Base-by-base conservation (phyloP, 2,888 invertebrate species). In the Mythimna pallens region DNA sequence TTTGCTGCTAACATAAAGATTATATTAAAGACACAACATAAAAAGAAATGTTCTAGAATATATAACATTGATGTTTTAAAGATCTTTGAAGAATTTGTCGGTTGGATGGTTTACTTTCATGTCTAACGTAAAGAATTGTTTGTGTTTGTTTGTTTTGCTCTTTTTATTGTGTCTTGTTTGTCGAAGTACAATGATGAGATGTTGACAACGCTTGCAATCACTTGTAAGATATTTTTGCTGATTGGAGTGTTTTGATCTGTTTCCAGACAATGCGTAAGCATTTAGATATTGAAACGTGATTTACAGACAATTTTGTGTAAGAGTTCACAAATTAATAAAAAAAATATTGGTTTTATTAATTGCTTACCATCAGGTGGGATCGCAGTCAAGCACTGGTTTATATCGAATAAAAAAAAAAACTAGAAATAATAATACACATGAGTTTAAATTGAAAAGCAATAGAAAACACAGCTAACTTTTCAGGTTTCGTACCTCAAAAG, bases 41-140 rank as follows among this genome's bases (percentile, higher is more conserved):
- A 8, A 62, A 61, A 50, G 30, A 59, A 25, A 5, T 70, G n/a
- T 25, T 63, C 7, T 17, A 34, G 61, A 43, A 25, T 4, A 65
- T 30, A 62, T 36, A 40, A 52, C 40, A 76, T 69, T 65, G 55
- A 80, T 80, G 67, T 70, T 64, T 68, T 59, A 71, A 76, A 57
- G 58, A 68, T 73, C 67, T 84, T 84, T 81, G 81, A 77, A 63
- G 70, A 84, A 70, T 81, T 70, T 73, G 3, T 58, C 70, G 47
- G 70, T 30, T 68, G 58, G 43, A 64, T 47, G 65, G 36, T 36
- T 72, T 64, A 55, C 81, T 83, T 81, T 83, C 63, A 80, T 80
- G 62, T 80, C 34, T 43, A 65, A 59, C 4, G 34, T 63, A 70
- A 84, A 81, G 59, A 83, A 70, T 70, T 73, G 68, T 64, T 54